phyloP scores from a whole-genome alignment of 1,140 invertebrate genomes.

The Drosophila setifemur region DNA sequence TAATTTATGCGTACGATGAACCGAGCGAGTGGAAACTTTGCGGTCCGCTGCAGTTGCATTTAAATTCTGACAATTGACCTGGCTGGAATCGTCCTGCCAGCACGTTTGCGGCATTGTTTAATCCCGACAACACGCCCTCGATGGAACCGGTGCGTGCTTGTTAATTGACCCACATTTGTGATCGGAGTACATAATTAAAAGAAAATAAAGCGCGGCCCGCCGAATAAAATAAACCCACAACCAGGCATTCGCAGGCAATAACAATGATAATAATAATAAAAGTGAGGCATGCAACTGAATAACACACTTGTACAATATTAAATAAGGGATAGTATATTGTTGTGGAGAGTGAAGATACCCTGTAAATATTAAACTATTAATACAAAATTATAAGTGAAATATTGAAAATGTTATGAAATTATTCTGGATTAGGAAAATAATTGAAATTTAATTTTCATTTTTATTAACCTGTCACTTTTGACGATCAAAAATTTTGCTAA shows the following conservation, averaged over 20 bases:
- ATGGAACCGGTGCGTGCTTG: constrained; percentile 3
- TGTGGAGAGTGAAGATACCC: constrained; percentile 6
- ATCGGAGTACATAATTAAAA: constrained; percentile 64
- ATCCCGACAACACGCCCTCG: constrained; percentile 32
- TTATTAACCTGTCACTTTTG: no score
- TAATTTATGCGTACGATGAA: constrained; percentile 77
- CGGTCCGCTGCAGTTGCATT: constrained; percentile 34
- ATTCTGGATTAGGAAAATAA: background rate
- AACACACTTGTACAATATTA: constrained; percentile 8
- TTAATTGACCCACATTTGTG: constrained; percentile 71
- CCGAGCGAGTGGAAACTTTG: constrained; percentile 34
- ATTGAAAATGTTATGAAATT: background rate
- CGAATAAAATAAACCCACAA: background rate
- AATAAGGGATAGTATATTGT: background rate
- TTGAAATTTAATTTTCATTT: background rate
- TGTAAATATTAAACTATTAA: background rate
- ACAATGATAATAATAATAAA: constrained; percentile 27
- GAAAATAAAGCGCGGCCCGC: constrained; percentile 30
- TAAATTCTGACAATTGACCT: constrained; percentile 57
- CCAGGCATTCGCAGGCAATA: background rate
- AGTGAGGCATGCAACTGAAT: constrained; percentile 10
- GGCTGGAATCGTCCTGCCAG: constrained; percentile 28
- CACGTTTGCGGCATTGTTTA: constrained; percentile 37
- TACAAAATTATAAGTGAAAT: background rate
- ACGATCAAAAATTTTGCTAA: no score